Base-by-base conservation (phyloP, 2,113 vertebrate species). In the Heterochromis multidens region DNA sequence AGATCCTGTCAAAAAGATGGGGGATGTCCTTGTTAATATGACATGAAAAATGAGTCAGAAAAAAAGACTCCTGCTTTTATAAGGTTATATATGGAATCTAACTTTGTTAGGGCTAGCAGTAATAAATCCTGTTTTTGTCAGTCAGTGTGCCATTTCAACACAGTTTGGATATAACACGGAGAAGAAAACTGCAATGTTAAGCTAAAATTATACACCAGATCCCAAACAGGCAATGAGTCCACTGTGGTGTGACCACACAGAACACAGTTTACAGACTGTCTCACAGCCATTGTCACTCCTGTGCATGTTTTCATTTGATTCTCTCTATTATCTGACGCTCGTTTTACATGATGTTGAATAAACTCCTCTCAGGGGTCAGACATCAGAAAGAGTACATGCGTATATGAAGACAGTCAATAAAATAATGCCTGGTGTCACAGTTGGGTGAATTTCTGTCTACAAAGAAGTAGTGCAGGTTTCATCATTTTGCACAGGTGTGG, bases 1-100 rank as follows among this genome's bases (percentile, higher is more conserved):
- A 99, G 91, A 99, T 91, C 96, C 98, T 99, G 90, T 62, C 11
- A 72, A 49, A 77, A 49, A 85, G 31, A 87, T 10, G 29, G 76
- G 77, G 84, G 82, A 78, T 35, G 58, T 88, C 84, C 81, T 85
- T 5, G 29, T 89, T 88, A 88, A 87, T 57, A 59, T 59, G 31
- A 72, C 78, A 84, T 43, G 81, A 77, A 67, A 76, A 80, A 80
- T 58, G 12, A 77, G 37, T 82, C 57, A 5, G 13, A 49, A 6
- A 0, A 82, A 85, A 65, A 52, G 16, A 77, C 27, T 61, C 25
- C 37, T 49, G 14, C 19, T 80, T 79, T 81, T 52, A 27, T 58
- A 57, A 85, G 14, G 78, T 33, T 31, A 52, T 76, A 16, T 52
- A 17, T 72, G 35, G 72, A 79, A 74, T 70, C 58, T 59, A 77